These are phyloP conservation scores for Ranitomeya imitator DNA, from an alignment of 2,113 vertebrate genomes.

Conservation along the genomic window DNA sequence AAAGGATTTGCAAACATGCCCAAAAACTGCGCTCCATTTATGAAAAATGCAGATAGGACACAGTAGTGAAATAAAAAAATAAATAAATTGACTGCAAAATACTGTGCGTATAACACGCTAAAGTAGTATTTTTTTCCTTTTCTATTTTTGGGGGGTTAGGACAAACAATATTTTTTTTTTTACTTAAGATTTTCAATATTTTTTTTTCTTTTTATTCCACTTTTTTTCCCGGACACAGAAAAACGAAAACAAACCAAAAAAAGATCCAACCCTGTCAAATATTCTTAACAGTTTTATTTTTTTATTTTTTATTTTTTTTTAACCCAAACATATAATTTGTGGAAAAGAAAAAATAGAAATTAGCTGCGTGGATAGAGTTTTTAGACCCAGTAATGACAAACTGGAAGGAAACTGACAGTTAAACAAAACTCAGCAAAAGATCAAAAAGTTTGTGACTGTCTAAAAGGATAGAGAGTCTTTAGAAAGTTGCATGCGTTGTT, in stretches of 20 bases:
- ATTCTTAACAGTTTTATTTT: too few species aligned
- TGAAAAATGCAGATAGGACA: too few species aligned
- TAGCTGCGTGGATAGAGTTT: too few species aligned
- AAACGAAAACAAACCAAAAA: too few species aligned
- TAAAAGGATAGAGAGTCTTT: neutral
- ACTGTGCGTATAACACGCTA: neutral
- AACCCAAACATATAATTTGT: too few species aligned
- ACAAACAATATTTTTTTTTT: neutral
- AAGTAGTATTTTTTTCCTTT: neutral
- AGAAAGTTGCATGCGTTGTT: neutral
- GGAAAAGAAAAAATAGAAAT: neutral
- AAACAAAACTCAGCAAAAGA: neutral
- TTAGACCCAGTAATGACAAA: too few species aligned
- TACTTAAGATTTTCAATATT: too few species aligned
- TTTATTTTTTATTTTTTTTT: neutral
- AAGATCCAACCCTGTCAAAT: too few species aligned
- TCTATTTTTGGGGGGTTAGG: neutral
- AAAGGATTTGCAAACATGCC: too few species aligned
- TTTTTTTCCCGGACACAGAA: too few species aligned
- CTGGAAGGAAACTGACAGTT: neutral
- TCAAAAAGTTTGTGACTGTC: neutral
- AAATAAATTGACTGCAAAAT: neutral
- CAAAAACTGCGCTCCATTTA: too few species aligned
- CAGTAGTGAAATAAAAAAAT: neutral
- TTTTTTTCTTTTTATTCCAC: too few species aligned